These are phyloP conservation scores for Listrodromus nycthemerus DNA, from an alignment of 2,888 invertebrate genomes.

Conservation along the genomic window DNA sequence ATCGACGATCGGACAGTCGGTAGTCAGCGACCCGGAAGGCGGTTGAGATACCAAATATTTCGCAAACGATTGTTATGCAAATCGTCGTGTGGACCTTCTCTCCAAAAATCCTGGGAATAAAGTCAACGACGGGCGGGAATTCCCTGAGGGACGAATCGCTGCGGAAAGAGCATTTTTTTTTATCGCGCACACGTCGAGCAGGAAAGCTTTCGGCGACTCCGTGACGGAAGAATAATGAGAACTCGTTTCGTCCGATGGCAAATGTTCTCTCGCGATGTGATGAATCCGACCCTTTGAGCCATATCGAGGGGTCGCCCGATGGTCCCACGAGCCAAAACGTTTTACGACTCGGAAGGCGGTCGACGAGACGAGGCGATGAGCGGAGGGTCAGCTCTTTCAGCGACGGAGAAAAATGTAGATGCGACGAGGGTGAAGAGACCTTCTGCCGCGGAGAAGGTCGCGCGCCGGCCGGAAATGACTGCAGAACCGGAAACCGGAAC, in stretches of 20 bases:
- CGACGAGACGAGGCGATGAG: constrained; percentile 43
- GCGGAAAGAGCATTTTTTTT: constrained; percentile 39
- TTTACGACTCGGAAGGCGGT: constrained; percentile 66
- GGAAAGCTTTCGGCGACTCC: neutral
- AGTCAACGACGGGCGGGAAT: constrained; percentile 42
- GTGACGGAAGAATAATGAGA: constrained; percentile 59
- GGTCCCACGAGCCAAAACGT: constrained; percentile 53
- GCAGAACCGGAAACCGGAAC: constrained; percentile 71
- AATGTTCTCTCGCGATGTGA: neutral
- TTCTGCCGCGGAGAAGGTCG: constrained; percentile 62
- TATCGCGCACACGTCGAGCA: constrained; percentile 4
- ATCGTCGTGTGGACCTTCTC: neutral
- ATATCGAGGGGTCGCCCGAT: constrained; percentile 56
- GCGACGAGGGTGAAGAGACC: constrained; percentile 34
- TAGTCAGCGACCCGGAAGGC: constrained; percentile 15
- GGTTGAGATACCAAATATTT: constrained; percentile 19
- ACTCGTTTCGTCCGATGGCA: constrained; percentile 48
- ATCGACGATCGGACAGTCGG: constrained; percentile 13
- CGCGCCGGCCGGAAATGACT: constrained; percentile 74
- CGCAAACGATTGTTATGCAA: constrained; percentile 58
- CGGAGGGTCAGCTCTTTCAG: constrained; percentile 42
- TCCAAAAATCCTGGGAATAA: neutral
- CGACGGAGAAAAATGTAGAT: constrained; percentile 7
- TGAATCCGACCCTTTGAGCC: neutral
- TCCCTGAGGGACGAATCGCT: constrained; percentile 33